Conservation (phyloP, 2,113 vertebrate genomes). For the Hippocampus zosterae region DNA sequence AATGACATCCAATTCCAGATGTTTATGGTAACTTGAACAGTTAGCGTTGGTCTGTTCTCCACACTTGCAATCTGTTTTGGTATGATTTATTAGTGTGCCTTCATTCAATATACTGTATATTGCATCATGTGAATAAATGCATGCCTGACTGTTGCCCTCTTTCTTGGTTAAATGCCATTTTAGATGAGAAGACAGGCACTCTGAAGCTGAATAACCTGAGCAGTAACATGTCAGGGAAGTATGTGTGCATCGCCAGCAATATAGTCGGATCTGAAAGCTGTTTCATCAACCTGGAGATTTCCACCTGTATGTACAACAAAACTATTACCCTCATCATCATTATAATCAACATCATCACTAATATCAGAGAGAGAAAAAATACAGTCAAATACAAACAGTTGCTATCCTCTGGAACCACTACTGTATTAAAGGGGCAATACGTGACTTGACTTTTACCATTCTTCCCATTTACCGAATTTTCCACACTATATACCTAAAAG, state of each 20-base stretch:
- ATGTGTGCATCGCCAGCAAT: constrained; percentile 78
- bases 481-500: no score
- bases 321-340: not conserved
- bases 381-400: not conserved
- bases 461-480: no score
- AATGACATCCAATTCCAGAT: not conserved
- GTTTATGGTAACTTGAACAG: not conserved
- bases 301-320: constrained; percentile 69
- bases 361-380: not conserved
- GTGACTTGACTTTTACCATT: no score
- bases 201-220: constrained; percentile 81
- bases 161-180: not conserved
- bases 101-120: not conserved
- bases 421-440: no score
- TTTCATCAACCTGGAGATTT: constrained; percentile 77
- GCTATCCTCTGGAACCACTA: no score
- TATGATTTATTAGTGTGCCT: not conserved
- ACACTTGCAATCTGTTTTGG: not conserved
- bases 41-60: not conserved
- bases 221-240: constrained; percentile 79
- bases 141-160: not conserved
- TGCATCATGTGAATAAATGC: not conserved
- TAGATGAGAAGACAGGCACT: constrained; percentile 73
- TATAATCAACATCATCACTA: not conserved
- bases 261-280: constrained; percentile 71